Evolutionary conservation across 2,888 invertebrate genomes (phyloP).

Genomic region (Acrobasis repandana): DNA sequence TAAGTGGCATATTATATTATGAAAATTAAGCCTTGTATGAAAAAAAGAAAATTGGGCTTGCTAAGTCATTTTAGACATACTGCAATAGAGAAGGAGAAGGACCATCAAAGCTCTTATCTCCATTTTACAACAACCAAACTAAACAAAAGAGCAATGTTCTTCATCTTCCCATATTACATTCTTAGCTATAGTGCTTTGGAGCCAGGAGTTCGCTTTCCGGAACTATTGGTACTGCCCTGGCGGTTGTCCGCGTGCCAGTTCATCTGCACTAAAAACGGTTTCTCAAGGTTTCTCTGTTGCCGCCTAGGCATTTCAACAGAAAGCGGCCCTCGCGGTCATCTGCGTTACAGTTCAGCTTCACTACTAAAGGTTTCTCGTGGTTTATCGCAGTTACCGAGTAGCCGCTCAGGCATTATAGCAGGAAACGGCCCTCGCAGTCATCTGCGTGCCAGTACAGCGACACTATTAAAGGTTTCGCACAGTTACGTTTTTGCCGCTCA

Average conservation of each 20-base stretch:
- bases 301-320: conserved; percentile 94
- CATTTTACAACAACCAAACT: too few relatives aligned
- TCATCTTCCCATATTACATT: too few relatives aligned
- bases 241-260: conserved; percentile 99
- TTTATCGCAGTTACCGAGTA: conserved; percentile 84
- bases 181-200: too few relatives aligned
- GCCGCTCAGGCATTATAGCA: conserved; percentile 94
- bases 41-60: too few relatives aligned
- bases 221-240: conserved; percentile 92
- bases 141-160: too few relatives aligned
- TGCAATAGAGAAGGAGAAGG: too few relatives aligned
- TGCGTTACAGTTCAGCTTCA: conserved; percentile 99
- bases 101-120: too few relatives aligned
- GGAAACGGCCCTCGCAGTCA: conserved; percentile 98
- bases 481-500: conserved; percentile 90
- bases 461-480: conserved; percentile 92
- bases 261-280: conserved; percentile 97
- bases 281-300: conserved; percentile 89
- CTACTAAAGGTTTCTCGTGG: conserved; percentile 96
- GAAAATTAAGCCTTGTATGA: too few relatives aligned
- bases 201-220: too few relatives aligned
- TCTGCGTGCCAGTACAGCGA: conserved; percentile 99
- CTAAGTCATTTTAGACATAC: too few relatives aligned
- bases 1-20: background rate
- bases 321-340: conserved; percentile 99